Percentiles rank a stretch among this genome's conserved stretches.
Evolutionary conservation across 2,888 invertebrate species (phyloP).

Genomic region (Scrobipalpa costella): DNA sequence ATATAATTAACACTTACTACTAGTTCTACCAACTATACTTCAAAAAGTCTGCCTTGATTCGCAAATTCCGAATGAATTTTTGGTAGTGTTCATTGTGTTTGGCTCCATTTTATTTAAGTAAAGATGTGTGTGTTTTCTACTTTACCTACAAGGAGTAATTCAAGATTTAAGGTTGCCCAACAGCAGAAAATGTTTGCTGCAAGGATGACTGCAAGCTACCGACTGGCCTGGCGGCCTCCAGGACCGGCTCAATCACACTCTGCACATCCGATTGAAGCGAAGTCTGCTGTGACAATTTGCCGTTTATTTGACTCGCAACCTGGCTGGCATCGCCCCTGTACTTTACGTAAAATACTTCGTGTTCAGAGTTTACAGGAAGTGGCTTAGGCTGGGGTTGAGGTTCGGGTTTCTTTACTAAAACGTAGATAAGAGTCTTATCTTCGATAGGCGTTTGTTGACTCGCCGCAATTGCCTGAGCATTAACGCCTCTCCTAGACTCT

Average conservation of each 20-base stretch:
- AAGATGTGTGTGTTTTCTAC: neutral
- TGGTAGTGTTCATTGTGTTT: too few species aligned
- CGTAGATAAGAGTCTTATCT: conserved; percentile 87
- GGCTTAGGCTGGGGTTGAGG: conserved; percentile 60
- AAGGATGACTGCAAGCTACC: neutral
- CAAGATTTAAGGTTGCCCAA: neutral
- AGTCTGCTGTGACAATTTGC: conserved; percentile 3
- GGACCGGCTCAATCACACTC: neutral
- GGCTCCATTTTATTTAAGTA: too few species aligned
- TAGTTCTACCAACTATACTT: too few species aligned
- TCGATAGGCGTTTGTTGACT: conserved; percentile 82
- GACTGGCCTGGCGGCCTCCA: neutral
- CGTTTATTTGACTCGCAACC: conserved; percentile 10
- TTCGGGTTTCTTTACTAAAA: conserved; percentile 86
- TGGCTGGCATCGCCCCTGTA: conserved; percentile 51
- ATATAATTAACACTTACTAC: too few species aligned
- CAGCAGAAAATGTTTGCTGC: neutral
- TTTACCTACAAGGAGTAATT: neutral
- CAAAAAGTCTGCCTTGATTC: too few species aligned
- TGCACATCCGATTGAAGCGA: conserved; percentile 14
- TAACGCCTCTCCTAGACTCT: conserved; percentile 60
- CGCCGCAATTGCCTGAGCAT: conserved; percentile 76
- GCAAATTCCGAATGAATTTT: too few species aligned
- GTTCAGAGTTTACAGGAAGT: conserved; percentile 65
- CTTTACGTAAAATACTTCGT: conserved; percentile 88